Base-by-base conservation (phyloP, 2,113 vertebrate genomes). In the Hydrolagus affinis region DNA sequence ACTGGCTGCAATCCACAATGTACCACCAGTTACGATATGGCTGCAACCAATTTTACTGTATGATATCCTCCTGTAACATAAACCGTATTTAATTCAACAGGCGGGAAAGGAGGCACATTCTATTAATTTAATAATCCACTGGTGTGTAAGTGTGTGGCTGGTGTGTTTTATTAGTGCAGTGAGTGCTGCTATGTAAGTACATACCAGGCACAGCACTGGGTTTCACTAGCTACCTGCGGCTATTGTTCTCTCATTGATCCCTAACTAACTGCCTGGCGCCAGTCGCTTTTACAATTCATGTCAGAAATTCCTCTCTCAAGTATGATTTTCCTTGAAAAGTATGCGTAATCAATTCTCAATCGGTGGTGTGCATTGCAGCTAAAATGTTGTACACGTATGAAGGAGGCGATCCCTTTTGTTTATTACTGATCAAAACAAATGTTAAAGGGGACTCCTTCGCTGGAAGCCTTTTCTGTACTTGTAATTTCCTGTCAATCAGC, bases 161-260 rank as follows among this genome's bases (percentile, higher is more conserved):
- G 6, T 6, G 44, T 44, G 44, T 44, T 44, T 44, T 44, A 44
- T 44, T 44, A 44, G 44, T 44, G 44, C 44, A 44, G 44, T 44
- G 32, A 4, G 25, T 1, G 66, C 21, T 21, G n/a, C 62, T 21
- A 60, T 32, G 62, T 62, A 64, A 83, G 66, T 32, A 28, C 3
- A 68, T 66, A 21, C 44, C 4, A 19, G 60, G 32, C 73, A 57
- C 17, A 19, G 19, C 28, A 10, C 32, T 56, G 17, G 15, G 14
- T 66, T 83, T 30, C 62, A 66, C 21, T 62, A 32, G 25, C 66
- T 68, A 68, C 78, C 62, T 66, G 62, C 62, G 66, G 60, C 78
- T 66, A 80, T 25, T 80, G 60, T 80, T 60, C 25, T 25, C 77
- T 4, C 77, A 80, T 80, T 80, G 60, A 80, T 80, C 77, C 23